phyloP scores from a whole-genome alignment of 2,113 vertebrate genomes.

The Rhinoderma darwinii region DNA sequence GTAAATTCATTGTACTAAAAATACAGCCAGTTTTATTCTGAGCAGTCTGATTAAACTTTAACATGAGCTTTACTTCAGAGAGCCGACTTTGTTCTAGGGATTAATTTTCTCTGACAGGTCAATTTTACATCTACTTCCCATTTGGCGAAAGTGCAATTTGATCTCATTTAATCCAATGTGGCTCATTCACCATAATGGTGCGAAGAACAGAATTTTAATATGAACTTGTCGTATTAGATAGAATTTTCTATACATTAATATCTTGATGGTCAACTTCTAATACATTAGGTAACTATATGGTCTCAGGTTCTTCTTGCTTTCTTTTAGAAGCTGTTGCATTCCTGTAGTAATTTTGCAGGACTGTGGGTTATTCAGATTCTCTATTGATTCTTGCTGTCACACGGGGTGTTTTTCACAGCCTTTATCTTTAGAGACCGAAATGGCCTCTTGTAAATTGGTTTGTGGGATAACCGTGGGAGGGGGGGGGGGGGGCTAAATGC shows the following conservation, averaged over 20 bases:
- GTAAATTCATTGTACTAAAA: neutral
- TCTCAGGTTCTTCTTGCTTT: neutral
- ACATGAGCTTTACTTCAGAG: no score
- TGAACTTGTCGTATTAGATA: neutral
- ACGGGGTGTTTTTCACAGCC: neutral
- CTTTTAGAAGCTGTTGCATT: neutral
- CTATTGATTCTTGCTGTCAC: neutral
- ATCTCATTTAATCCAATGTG: neutral
- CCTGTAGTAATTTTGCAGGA: neutral
- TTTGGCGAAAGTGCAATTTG: neutral
- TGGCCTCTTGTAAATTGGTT: neutral
- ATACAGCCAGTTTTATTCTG: neutral
- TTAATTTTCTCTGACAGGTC: constrained; percentile 7
- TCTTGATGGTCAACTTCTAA: neutral
- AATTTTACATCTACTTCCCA: neutral
- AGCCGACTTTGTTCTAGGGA: neutral
- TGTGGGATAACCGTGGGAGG: no score
- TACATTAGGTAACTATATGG: neutral
- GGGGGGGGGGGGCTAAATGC: no score
- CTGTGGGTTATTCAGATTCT: neutral
- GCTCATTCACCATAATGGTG: neutral
- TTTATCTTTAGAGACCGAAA: neutral
- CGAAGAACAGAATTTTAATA: neutral
- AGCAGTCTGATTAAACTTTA: neutral
- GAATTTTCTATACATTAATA: neutral